phyloP scores from a whole-genome alignment of 1,140 invertebrate species.

The Colletes latitarsis region DNA sequence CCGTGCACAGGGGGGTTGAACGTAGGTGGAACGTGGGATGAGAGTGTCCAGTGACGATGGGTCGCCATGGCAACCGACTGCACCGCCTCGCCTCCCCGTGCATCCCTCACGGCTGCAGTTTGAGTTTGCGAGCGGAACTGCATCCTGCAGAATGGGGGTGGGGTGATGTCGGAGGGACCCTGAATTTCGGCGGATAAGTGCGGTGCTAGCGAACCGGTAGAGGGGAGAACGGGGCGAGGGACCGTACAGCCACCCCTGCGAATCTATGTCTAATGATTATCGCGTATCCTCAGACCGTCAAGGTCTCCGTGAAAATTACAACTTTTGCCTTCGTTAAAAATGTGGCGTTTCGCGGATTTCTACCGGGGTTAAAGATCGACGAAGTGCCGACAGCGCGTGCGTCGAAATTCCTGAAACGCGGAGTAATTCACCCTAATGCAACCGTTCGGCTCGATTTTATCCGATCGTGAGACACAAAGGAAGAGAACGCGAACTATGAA shows the following conservation, averaged over 20 bases:
- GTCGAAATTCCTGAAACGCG: not conserved
- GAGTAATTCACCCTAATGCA: not conserved
- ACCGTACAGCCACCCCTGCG: constrained; percentile 69
- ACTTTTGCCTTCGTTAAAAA: constrained; percentile 63
- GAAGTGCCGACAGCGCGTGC: no score
- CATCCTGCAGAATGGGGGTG: constrained; percentile 63
- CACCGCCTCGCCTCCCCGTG: constrained; percentile 76
- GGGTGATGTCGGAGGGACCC: constrained; percentile 58
- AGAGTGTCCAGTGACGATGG: constrained; percentile 80
- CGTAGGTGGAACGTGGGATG: constrained; percentile 67
- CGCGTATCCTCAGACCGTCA: constrained; percentile 54
- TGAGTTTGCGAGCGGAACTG: constrained; percentile 75
- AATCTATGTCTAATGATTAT: constrained; percentile 73
- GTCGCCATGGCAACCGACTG: constrained; percentile 81
- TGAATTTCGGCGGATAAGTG: constrained; percentile 71
- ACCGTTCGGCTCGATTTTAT: no score
- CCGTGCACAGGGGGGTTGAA: constrained; percentile 67
- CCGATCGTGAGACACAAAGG: no score
- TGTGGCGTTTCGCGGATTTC: constrained; percentile 32
- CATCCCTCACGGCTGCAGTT: constrained; percentile 77
- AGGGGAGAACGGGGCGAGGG: constrained; percentile 47
- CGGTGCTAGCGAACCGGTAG: constrained; percentile 39
- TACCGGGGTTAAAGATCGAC: not conserved
- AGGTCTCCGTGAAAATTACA: constrained; percentile 52
- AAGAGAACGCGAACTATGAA: no score